Percentiles rank a stretch among this genome's conserved stretches.
These are phyloP conservation scores for Trissoscelio sp. DNA, from an alignment of 2,888 invertebrate genomes.

Conservation along the genomic window DNA sequence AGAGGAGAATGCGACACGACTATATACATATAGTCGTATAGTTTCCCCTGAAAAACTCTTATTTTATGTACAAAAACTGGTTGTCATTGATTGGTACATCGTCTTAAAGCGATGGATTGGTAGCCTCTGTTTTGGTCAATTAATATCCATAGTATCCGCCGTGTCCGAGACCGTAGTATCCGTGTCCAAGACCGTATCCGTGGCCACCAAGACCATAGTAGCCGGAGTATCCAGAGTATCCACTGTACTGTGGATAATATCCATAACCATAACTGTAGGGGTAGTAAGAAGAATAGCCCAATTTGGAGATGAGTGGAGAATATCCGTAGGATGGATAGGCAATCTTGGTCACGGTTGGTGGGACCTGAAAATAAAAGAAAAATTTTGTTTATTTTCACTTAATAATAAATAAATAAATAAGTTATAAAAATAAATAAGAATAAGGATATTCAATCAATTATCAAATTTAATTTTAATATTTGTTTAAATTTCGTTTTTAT, in stretches of 20 bases:
- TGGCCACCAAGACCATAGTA: conserved; percentile 63
- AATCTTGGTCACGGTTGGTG: conserved; percentile 75
- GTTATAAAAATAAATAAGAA: no score
- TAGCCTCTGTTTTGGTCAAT: conserved; percentile 47
- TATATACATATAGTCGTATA: conserved; percentile 29
- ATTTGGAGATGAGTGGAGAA: conserved; percentile 74
- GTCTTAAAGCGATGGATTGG: background rate
- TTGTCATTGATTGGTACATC: conserved; percentile 21
- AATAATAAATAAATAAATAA: background rate
- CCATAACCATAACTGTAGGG: conserved; percentile 64
- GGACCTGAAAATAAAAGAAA: conserved; percentile 56
- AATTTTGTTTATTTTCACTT: background rate
- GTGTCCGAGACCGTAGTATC: conserved; percentile 73
- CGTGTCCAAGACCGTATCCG: conserved; percentile 70
- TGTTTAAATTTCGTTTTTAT: no score
- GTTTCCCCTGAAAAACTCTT: conserved; percentile 7
- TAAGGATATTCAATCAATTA: no score
- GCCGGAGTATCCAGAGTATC: conserved; percentile 71
- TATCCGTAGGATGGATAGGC: conserved; percentile 71
- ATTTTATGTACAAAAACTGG: conserved; percentile 63
- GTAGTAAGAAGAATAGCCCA: conserved; percentile 74
- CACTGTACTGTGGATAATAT: conserved; percentile 73
- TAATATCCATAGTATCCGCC: conserved; percentile 64
- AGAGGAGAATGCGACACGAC: background rate
- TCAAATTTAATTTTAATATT: no score